These are phyloP conservation scores for Crocallis elinguaria DNA, from an alignment of 2,888 invertebrate species.

Conservation along the genomic window DNA sequence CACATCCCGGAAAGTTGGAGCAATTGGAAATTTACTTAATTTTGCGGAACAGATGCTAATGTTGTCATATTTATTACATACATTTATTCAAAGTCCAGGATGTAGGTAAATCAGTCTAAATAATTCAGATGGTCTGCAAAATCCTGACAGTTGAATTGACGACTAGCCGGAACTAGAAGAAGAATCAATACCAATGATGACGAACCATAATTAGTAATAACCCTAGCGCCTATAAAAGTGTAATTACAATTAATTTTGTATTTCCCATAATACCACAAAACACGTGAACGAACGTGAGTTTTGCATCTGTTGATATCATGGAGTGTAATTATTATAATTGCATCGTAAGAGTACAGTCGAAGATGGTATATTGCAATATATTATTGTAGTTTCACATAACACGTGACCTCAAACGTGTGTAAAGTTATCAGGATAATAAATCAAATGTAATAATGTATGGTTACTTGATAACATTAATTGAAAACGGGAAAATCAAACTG, in stretches of 20 bases:
- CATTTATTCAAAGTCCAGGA: too few relatives aligned
- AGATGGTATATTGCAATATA: conserved; percentile 1
- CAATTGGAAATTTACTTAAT: too few relatives aligned
- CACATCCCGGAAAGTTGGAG: too few relatives aligned
- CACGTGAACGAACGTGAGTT: neutral
- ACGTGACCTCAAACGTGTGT: conserved; percentile 2
- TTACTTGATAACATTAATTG: neutral
- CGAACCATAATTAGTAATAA: neutral
- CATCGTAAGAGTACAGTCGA: neutral
- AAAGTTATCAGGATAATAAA: neutral
- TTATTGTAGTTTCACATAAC: conserved; percentile 9
- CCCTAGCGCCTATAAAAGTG: neutral
- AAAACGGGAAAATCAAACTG: too few relatives aligned
- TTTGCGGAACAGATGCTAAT: too few relatives aligned
- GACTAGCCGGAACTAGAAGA: too few relatives aligned
- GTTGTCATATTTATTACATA: too few relatives aligned
- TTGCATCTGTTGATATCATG: neutral
- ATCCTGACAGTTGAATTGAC: too few relatives aligned
- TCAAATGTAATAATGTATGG: neutral
- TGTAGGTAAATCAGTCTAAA: too few relatives aligned
- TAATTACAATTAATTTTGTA: neutral
- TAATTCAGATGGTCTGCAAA: too few relatives aligned
- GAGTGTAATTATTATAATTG: neutral
- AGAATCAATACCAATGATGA: neutral
- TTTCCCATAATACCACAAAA: neutral